Evolutionary conservation across 2,888 invertebrate genomes (phyloP), one percentile per base, ranked within the genome.

Genomic region (Drosophila mimetica): DNA sequence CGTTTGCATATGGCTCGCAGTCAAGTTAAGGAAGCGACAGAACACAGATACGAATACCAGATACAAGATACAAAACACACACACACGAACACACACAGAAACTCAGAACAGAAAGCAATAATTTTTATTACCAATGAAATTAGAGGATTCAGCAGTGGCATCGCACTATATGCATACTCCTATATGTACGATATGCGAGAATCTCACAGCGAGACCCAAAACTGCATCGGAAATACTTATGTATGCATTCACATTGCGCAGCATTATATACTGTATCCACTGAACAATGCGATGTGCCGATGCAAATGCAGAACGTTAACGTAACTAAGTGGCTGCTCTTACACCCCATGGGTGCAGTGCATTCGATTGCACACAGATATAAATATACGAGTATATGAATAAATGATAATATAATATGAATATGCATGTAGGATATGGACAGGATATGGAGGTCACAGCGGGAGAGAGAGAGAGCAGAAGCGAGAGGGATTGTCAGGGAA

Each of bases 1-100:
- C 63, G 88, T 87, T 82, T 87, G 86, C 88, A 78, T 61, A 87
- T 74, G 83, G 86, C 86, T 81, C 86, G 83, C 75, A 76, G 76
- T 59, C 76, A 76, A 71, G 67, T 81, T 80, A 65, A 86, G 75
- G 64, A 54, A 72, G 69, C 53, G 60, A 74, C 41, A 71, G 55
- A 44, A 59, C 32, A 60, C 60, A 50, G 41, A 58, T 36, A 44
- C 39, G 32, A 44, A 69, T 30, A 66, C 7, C 18, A 30, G 18
- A 39, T 39, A 50, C 32, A 52, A 74, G 30, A 60, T 18, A 54
- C 57, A 59, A 54, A 13, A 36, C 2, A 63, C 34, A 48, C 34
- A 61, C 18, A 77, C 37, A 44, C n/a, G 69, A 16, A 32, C 13
- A 60, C 54, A 53, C 30, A 52, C 34, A 65, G 54, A 70, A 71